These are phyloP conservation scores for Noctuana brunneofusca DNA, from an alignment of 2,888 invertebrate genomes.

Conservation along the genomic window DNA sequence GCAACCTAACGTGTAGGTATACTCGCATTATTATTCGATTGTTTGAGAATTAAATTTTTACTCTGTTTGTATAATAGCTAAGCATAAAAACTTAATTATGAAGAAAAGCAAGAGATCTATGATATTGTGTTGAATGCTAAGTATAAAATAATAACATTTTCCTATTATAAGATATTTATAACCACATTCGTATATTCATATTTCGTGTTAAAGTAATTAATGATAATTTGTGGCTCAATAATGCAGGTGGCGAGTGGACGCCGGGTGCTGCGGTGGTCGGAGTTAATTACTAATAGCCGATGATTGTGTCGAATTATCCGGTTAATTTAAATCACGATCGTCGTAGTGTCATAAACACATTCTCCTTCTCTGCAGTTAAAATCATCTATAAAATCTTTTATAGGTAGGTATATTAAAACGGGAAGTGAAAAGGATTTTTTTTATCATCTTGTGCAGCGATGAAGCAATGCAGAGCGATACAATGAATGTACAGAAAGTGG, in stretches of 20 bases:
- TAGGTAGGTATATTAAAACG: no score
- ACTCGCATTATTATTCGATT: neutral
- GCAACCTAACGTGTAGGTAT: conserved; percentile 2
- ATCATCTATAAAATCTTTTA: conserved; percentile 26
- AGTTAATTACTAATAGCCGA: conserved; percentile 51
- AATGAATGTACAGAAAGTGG: no score
- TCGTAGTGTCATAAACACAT: conserved; percentile 35
- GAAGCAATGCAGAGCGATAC: no score
- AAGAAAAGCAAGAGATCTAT: no score
- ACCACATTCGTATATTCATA: conserved; percentile 30
- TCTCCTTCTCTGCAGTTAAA: conserved; percentile 20
- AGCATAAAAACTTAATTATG: neutral
- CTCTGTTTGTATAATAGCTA: neutral
- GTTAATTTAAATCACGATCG: conserved; percentile 37
- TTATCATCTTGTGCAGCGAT: no score
- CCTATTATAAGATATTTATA: conserved; percentile 25
- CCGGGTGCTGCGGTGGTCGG: conserved; percentile 42
- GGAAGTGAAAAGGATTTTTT: no score
- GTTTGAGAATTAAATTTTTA: neutral
- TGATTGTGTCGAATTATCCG: conserved; percentile 55
- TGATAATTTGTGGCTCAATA: conserved; percentile 43
- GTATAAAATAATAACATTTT: conserved; percentile 10
- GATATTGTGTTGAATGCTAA: neutral
- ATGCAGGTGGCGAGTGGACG: conserved; percentile 37
- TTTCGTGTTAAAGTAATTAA: conserved; percentile 41